These are phyloP conservation scores for Deilephila elpenor DNA, from an alignment of 2,888 invertebrate species.

Conservation along the genomic window DNA sequence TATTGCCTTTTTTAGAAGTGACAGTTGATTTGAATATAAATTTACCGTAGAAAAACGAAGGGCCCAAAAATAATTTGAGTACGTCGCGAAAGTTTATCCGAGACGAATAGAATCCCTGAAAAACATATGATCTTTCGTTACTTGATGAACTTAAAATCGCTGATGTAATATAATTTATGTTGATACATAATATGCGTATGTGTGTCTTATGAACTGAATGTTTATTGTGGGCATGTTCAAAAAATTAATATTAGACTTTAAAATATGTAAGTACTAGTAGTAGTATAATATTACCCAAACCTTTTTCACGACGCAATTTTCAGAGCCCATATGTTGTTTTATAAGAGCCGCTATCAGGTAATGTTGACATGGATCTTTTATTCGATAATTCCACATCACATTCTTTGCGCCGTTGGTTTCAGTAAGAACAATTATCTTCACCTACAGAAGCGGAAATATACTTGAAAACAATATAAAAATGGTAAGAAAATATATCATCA, in stretches of 20 bases:
- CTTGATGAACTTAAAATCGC: too few relatives aligned
- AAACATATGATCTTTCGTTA: background rate
- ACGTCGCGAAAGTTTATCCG: background rate
- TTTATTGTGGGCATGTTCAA: too few relatives aligned
- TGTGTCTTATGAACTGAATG: too few relatives aligned
- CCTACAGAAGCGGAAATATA: background rate
- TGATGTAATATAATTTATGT: too few relatives aligned
- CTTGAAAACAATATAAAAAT: too few relatives aligned
- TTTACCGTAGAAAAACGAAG: slow-evolving; percentile 44
- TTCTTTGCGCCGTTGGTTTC: background rate
- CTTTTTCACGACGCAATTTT: slow-evolving; percentile 12
- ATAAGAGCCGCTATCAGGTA: background rate
- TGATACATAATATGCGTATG: too few relatives aligned
- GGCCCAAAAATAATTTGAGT: slow-evolving; percentile 35
- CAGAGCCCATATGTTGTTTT: background rate
- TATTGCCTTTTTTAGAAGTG: slow-evolving; percentile 38
- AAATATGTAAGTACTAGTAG: too few relatives aligned
- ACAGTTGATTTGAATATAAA: slow-evolving; percentile 35
- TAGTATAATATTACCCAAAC: background rate
- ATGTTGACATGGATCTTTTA: slow-evolving; percentile 16
- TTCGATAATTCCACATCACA: slow-evolving; percentile 1
- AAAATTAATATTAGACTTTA: too few relatives aligned
- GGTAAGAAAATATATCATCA: too few relatives aligned
- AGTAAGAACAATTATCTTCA: background rate
- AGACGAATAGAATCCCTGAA: slow-evolving; percentile 6